Percentiles rank a stretch among this genome's conserved stretches.
Evolutionary conservation across 2,888 invertebrate species (phyloP).

Genomic region (Aricia artaxerxes): DNA sequence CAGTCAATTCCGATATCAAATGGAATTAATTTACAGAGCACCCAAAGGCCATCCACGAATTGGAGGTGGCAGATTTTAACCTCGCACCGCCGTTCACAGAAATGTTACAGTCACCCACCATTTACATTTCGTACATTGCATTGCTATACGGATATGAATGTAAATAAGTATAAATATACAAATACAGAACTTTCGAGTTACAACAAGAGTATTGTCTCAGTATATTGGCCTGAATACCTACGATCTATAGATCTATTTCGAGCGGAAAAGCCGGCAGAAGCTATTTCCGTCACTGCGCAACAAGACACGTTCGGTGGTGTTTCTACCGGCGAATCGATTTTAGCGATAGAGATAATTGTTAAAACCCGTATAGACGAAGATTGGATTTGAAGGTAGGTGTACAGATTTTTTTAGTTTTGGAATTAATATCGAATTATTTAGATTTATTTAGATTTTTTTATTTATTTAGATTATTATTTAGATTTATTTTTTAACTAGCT

Average conservation of each 20-base stretch:
- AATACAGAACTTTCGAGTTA: not conserved
- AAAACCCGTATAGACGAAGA: not conserved
- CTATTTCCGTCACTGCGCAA: slow-evolving; percentile 16
- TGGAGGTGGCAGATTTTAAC: no score
- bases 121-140: no score
- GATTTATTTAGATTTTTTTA: no score
- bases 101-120: no score
- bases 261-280: not conserved
- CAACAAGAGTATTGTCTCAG: slow-evolving; percentile 5
- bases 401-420: no score
- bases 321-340: not conserved
- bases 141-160: no score
- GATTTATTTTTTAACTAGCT: no score
- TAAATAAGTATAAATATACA: not conserved
- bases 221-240: slow-evolving; percentile 2
- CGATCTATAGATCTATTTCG: not conserved
- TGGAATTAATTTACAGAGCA: not conserved
- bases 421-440: no score
- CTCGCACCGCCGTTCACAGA: no score
- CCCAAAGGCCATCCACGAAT: no score
- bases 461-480: no score
- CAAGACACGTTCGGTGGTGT: not conserved
- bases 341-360: not conserved
- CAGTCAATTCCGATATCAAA: not conserved
- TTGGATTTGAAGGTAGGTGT: not conserved